A percentile compares a stretch with the other conserved stretches of the same genome.
These are phyloP conservation scores for Colinus virginianus DNA, from an alignment of 2,113 vertebrate species.

Conservation along the genomic window DNA sequence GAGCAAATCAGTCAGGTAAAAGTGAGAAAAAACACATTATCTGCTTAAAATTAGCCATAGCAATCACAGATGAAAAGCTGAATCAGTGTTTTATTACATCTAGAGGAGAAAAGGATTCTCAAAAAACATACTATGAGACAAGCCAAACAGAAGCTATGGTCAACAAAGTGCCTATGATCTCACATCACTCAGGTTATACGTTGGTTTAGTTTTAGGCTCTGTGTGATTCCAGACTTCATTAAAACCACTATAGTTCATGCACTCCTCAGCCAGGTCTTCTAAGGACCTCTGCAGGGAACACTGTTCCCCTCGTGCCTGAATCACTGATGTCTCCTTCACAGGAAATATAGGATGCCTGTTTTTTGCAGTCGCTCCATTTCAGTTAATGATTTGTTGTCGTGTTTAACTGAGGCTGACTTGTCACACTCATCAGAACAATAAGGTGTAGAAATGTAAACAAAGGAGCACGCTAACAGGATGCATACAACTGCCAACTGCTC, in stretches of 20 bases:
- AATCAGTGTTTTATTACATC: background rate
- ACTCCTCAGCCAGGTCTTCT: background rate
- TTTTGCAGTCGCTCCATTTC: background rate
- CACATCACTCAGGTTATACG: background rate
- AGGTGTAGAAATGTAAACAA: fast-evolving
- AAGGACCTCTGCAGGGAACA: background rate
- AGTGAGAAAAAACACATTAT: background rate
- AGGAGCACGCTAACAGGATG: background rate
- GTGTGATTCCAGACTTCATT: background rate
- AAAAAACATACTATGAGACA: background rate
- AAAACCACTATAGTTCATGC: background rate
- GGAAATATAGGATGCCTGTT: background rate
- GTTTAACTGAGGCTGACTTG: background rate
- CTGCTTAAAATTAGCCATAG: background rate
- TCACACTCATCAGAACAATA: background rate
- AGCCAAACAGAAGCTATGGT: background rate
- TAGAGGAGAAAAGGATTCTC: background rate
- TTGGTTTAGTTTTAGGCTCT: background rate
- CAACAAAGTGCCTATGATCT: background rate
- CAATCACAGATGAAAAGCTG: background rate
- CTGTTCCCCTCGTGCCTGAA: background rate
- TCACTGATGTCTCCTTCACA: background rate
- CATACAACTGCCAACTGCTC: background rate
- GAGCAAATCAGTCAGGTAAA: background rate
- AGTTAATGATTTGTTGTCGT: background rate